These are phyloP conservation scores for Diarsia mendica DNA, from an alignment of 2,888 invertebrate species.

Conservation along the genomic window DNA sequence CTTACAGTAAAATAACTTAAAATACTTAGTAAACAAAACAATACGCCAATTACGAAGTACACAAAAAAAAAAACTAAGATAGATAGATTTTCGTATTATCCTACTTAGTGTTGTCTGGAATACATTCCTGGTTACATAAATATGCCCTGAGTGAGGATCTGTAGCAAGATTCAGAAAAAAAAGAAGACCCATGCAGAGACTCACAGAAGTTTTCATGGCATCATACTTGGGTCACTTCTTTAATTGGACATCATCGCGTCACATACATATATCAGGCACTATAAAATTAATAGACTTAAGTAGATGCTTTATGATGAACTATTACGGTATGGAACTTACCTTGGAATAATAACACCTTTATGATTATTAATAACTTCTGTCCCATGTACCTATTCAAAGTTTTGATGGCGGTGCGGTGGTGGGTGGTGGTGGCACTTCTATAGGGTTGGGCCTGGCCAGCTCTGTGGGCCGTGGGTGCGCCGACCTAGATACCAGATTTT, in stretches of 20 bases:
- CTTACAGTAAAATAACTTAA: no score
- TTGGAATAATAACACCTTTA: slow-evolving; percentile 22
- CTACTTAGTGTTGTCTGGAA: background rate
- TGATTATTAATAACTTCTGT: slow-evolving; percentile 19
- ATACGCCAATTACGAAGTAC: no score
- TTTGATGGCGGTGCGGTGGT: slow-evolving; percentile 30
- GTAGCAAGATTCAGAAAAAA: background rate
- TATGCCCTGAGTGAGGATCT: background rate
- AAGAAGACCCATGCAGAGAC: background rate
- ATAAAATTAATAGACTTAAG: background rate
- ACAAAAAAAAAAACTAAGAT: no score
- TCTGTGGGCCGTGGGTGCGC: slow-evolving; percentile 72
- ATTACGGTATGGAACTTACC: slow-evolving; percentile 8
- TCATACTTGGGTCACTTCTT: background rate
- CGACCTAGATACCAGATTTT: slow-evolving; percentile 80
- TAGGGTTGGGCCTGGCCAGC: slow-evolving; percentile 63
- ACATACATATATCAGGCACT: background rate
- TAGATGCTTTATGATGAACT: slow-evolving; percentile 20
- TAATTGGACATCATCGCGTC: background rate
- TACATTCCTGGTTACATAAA: background rate
- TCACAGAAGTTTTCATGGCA: background rate
- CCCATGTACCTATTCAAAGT: slow-evolving; percentile 17
- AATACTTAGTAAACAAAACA: no score
- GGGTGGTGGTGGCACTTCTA: slow-evolving; percentile 29
- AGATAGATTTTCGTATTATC: no score